A percentile compares a stretch with the other conserved stretches of the same genome.
These are phyloP conservation scores for Desmodus rotundus DNA, from an alignment of 2,113 vertebrate species.

Conservation along the genomic window DNA sequence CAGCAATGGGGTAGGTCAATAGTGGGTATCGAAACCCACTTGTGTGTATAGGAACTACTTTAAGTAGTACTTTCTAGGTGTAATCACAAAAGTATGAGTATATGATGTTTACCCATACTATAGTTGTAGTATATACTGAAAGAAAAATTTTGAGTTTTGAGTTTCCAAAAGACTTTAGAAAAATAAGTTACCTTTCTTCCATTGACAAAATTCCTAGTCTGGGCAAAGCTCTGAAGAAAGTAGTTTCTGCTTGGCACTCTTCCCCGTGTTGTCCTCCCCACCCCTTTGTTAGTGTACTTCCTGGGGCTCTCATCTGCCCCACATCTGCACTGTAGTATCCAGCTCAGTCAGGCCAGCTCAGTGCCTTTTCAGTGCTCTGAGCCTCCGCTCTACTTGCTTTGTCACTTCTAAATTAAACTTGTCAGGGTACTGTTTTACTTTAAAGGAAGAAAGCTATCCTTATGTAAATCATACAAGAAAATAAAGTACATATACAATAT, in stretches of 20 bases:
- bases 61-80: not conserved
- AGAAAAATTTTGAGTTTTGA: not conserved
- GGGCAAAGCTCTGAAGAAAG: not conserved
- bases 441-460: not conserved
- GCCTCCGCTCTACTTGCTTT: not conserved
- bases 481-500: too few relatives aligned
- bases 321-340: not conserved
- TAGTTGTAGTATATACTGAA: not conserved
- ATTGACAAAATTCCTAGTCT: not conserved
- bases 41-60: not conserved
- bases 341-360: not conserved
- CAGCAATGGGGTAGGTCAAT: not conserved
- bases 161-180: not conserved
- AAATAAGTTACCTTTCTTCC: constrained; percentile 19
- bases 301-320: not conserved
- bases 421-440: not conserved
- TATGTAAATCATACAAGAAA: not conserved
- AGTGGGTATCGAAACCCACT: not conserved
- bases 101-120: not conserved
- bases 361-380: not conserved
- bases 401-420: not conserved
- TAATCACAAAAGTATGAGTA: not conserved
- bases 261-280: not conserved
- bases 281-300: not conserved
- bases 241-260: not conserved